Evolutionary conservation across 2,888 invertebrate genomes (phyloP), one percentile per base, ranked within the genome.

Genomic region (Pyrochroa serraticornis): DNA sequence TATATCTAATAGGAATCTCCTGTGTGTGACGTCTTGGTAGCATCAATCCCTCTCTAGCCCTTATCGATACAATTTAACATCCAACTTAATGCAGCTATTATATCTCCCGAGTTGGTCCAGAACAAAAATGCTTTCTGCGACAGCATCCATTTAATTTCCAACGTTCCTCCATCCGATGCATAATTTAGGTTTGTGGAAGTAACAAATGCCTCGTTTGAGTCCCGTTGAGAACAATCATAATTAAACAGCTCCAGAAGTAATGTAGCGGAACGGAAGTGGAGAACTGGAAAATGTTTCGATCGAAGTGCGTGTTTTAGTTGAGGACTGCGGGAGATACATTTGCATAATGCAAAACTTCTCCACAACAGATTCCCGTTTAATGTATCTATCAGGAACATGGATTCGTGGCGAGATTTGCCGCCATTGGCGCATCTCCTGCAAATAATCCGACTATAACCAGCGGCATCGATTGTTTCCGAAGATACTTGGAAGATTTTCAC

Each of bases 181-280:
- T 67, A 67, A 71, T 70, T 66, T 62, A 63, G 59, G 58, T 62
- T 64, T 63, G 63, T 57, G 58, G 55, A 64, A 67, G 64, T 58
- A 64, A 64, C 66, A 60, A 71, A 64, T 63, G 64, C 63, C 64
- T 64, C 64, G 69, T 69, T 69, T 64, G 63, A 63, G 67, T 67
- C 71, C 70, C 67, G 69, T 68, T 62, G 71, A 69, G 71, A 71
- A 71, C 70, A 72, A 73, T 74, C 71, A 72, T 71, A 74, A 74
- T 74, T 72, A 74, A 74, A 70, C 66, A 70, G 67, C 66, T 70
- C 63, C 62, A 67, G 67, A 68, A 65, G 73, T 70, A 73, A 73
- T 73, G 72, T 70, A 65, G 69, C 63, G 71, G 71, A 74, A 73
- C 69, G 67, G 64, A 69, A 69, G 68, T 66, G 69, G 69, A 68